Conservation (phyloP, 2,113 vertebrate species). For the Entelurus aequoreus region DNA sequence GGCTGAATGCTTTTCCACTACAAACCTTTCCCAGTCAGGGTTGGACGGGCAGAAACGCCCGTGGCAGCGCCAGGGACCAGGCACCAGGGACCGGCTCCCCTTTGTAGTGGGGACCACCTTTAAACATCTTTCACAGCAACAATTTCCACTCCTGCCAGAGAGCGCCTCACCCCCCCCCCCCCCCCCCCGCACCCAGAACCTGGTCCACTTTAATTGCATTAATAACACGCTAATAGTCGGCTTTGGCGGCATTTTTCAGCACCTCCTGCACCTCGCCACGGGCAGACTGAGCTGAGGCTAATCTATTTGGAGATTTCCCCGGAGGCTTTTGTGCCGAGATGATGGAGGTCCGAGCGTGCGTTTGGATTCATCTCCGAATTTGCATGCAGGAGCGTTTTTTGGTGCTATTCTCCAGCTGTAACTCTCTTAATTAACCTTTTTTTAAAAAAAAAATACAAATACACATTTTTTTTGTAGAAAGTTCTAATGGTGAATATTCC, state of each 20-base stretch:
- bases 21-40: conserved; percentile 20
- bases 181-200: conserved; percentile 10
- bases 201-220: conserved; percentile 40
- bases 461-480: no score
- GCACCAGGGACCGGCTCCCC: conserved; percentile 44
- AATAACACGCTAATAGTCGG: conserved; percentile 39
- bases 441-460: no score
- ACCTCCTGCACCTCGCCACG: neutral
- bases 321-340: conserved; percentile 28
- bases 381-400: neutral
- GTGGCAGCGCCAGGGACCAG: conserved; percentile 38
- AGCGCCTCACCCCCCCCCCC: conserved; percentile 1
- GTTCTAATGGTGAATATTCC: no score
- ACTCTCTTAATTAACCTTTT: no score
- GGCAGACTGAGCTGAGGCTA: conserved; percentile 35
- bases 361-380: conserved; percentile 8
- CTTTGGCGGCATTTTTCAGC: conserved; percentile 16
- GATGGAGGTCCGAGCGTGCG: conserved; percentile 27
- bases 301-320: conserved; percentile 45
- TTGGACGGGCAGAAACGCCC: conserved; percentile 37
- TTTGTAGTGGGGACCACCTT: conserved; percentile 62
- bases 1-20: conserved; percentile 10
- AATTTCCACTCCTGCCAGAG: conserved; percentile 66
- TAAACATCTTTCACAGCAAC: conserved; percentile 65
- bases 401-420: no score